Evolutionary conservation across 2,888 invertebrate species (phyloP), one percentile per base, ranked within the genome.

Genomic region (Drosophila trichaetosa): DNA sequence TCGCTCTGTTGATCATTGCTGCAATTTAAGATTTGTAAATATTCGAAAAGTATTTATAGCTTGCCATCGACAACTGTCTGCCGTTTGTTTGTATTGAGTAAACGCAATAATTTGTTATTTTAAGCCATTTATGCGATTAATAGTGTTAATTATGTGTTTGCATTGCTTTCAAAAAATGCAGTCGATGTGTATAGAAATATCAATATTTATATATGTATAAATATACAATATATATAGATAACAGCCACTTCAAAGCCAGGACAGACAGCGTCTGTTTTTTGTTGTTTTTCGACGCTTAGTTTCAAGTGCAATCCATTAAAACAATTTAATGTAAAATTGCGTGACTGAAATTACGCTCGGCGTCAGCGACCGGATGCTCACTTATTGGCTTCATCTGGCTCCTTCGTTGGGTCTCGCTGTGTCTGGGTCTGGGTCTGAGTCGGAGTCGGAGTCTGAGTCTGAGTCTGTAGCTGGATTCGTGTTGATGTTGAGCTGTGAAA

Each of bases 301-400:
- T 74, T 76, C 54, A 64, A 83, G 72, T 52, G 75, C 71, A 69
- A 69, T 78, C 66, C 74, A 83, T 78, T 83, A 75, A 80, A 65
- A 65, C 79, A 72, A 83, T 81, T 82, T 81, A 69, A 77, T 80
- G 65, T 56, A 63, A 67, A 80, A 67, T 63, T 70, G 21, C 52
- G 61, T 65, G 34, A 36, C 69, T 52, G 21, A 67, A 76, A 76
- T 73, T 62, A 69, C 62, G 71, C 80, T 62, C 34, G 42, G 48
- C 33, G 21, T 34, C 49, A 27, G 10, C 11, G 38, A n/a, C n/a
- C 36, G 31, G 49, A 21, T 68, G 69, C 59, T 76, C 59, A 69
- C 60, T 79, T 69, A 78, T 80, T 77, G 81, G 65, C 63, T 52
- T 52, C 64, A 59, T 33, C 48, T 16, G 40, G 16, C 54, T 24